Base-by-base conservation (phyloP, 2,888 invertebrate genomes). In the Dexiosoma caninum region DNA sequence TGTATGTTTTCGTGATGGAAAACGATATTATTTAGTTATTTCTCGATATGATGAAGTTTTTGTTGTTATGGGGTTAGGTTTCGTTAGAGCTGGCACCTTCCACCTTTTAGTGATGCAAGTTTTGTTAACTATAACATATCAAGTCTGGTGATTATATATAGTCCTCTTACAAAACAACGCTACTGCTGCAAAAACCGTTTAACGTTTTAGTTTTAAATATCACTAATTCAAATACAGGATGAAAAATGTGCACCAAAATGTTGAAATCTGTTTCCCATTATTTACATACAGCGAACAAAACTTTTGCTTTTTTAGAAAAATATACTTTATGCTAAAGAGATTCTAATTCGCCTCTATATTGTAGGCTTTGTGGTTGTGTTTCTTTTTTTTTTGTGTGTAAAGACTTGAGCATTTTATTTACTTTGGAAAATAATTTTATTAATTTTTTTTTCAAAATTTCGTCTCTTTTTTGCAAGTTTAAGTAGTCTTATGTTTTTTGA, bases 341-440 rank as follows among this genome's bases (percentile, higher is more conserved):
- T 44, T 72, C 5, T 42, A 51, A 42, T 51, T 60, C 27, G 14
- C 32, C 21, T 62, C 62, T 40, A 12, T 71, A 12, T 71, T 40
- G 44, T 44, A 19, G 16, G 6, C 30, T 32, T n/a, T n/a, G n/a
- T n/a, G n/a, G n/a, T n/a, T n/a, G n/a, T n/a, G n/a, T n/a, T n/a
- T 46, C 30, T 2, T 44, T 46, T 21, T 19, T 27, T n/a, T n/a
- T n/a, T n/a, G n/a, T n/a, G n/a, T n/a, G 0, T 16, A 10, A 51
- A 21, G 4, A 21, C 37, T 64, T 64, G 35, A 14, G 19, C 42
- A 10, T 71, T 62, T 49, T 62, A 27, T 19, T 57, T n/a, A 49
- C 19, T 59, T 49, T 60, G 42, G 46, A 10, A 8, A 19, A 35
- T 70, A 2, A 27, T 32, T 55, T 55, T 30, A 53, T 67, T 16